Conservation (phyloP, 2,113 vertebrate genomes). For the Geococcyx californianus region DNA sequence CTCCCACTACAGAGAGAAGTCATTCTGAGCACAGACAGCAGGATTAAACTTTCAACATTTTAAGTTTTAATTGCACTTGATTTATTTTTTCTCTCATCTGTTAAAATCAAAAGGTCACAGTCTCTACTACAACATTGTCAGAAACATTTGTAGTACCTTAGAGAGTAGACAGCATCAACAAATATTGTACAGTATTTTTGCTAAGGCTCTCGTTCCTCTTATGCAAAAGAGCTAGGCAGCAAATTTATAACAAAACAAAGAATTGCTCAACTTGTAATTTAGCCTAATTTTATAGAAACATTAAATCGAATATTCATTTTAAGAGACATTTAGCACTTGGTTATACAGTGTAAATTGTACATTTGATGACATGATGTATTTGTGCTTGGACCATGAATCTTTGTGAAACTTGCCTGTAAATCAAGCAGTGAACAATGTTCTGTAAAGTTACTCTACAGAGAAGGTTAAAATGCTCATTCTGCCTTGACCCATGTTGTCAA, state of each 20-base stretch:
- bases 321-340: not conserved
- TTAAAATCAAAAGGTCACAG: constrained; percentile 5
- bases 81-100: constrained; percentile 2
- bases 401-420: not conserved
- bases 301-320: not conserved
- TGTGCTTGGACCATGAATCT: not conserved
- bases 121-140: not conserved
- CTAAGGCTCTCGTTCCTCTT: not conserved
- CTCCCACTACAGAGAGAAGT: not conserved
- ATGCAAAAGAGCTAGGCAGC: not conserved
- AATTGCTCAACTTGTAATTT: not conserved
- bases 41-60: constrained; percentile 1
- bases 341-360: not conserved
- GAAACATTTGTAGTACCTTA: constrained; percentile 17
- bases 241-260: not conserved
- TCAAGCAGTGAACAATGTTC: not conserved
- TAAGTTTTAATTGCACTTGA: constrained; percentile 27
- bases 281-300: not conserved
- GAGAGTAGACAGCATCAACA: not conserved
- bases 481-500: not conserved
- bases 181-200: not conserved
- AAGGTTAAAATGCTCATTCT: not conserved
- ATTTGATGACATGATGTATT: not conserved
- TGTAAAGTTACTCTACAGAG: not conserved
- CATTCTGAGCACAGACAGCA: not conserved